Percentiles rank a stretch among this genome's conserved stretches.
These are phyloP conservation scores for Pheosia tremula DNA, from an alignment of 2,888 invertebrate species.

Conservation along the genomic window DNA sequence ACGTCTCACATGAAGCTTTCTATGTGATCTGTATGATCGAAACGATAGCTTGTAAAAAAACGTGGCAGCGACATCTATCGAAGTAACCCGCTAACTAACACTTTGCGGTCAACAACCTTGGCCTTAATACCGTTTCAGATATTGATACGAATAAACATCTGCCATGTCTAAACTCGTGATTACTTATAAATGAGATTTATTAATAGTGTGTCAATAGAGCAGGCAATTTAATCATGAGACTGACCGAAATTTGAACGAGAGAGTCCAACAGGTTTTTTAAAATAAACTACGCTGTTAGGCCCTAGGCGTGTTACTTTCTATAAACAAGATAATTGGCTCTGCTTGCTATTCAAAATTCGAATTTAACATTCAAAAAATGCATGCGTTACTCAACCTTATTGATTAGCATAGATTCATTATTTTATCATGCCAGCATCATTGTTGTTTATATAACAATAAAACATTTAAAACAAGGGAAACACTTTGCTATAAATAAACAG, in stretches of 20 bases:
- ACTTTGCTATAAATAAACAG: too few species aligned
- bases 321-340: neutral
- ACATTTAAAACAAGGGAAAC: too few species aligned
- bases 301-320: neutral
- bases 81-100: slow-evolving; percentile 15
- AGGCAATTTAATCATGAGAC: slow-evolving; percentile 15
- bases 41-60: slow-evolving; percentile 44
- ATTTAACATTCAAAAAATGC: too few species aligned
- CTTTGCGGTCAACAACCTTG: slow-evolving; percentile 48
- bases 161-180: neutral
- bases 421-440: too few species aligned
- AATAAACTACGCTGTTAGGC: too few species aligned
- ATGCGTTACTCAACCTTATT: too few species aligned
- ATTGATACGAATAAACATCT: slow-evolving; percentile 7
- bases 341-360: neutral
- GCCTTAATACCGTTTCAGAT: slow-evolving; percentile 50
- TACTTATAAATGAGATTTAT: slow-evolving; percentile 31
- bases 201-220: slow-evolving; percentile 5
- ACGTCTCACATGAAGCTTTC: neutral
- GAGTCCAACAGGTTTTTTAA: neutral
- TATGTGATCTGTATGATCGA: slow-evolving; percentile 11
- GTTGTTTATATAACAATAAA: too few species aligned
- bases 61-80: slow-evolving; percentile 47
- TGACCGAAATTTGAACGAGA: slow-evolving; percentile 33
- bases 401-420: too few species aligned